Conservation (phyloP, 37 sponge, comb jelly and placozoan genomes). For the Theonella swinhoei region DNA sequence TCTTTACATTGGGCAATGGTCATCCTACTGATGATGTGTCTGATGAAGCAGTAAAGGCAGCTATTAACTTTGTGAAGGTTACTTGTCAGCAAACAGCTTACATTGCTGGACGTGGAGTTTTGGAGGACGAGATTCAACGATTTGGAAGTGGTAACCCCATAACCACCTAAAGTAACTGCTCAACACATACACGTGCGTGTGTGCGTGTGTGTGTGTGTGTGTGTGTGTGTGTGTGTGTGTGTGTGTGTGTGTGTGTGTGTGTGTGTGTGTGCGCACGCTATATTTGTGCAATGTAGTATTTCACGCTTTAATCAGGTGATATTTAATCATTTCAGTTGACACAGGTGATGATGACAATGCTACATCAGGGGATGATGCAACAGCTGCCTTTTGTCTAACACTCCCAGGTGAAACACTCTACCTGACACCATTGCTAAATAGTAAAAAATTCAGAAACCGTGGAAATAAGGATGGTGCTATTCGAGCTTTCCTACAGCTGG, state of each 20-base stretch:
- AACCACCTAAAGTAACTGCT: no score
- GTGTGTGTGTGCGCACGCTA: background rate
- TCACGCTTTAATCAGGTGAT: background rate
- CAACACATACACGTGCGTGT: no score
- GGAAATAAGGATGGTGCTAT: constrained; percentile 24
- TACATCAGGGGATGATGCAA: background rate
- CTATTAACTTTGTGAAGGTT: background rate
- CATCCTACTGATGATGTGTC: background rate
- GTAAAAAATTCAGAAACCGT: background rate
- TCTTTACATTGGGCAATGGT: background rate
- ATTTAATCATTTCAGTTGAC: background rate
- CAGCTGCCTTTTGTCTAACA: constrained; percentile 2
- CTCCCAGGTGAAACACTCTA: constrained; percentile 9
- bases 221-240: no score
- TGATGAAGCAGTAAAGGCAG: background rate
- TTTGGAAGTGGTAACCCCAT: no score
- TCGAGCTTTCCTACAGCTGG: constrained; percentile 2
- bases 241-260: no score
- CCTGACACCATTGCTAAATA: background rate
- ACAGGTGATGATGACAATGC: background rate
- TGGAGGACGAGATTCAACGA: background rate
- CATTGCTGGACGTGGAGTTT: background rate
- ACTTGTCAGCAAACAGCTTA: constrained; percentile 17
- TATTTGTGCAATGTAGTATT: background rate
- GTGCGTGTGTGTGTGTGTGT: no score